phyloP scores from a whole-genome alignment of 2,113 vertebrate genomes.

The Festucalex cinctus region DNA sequence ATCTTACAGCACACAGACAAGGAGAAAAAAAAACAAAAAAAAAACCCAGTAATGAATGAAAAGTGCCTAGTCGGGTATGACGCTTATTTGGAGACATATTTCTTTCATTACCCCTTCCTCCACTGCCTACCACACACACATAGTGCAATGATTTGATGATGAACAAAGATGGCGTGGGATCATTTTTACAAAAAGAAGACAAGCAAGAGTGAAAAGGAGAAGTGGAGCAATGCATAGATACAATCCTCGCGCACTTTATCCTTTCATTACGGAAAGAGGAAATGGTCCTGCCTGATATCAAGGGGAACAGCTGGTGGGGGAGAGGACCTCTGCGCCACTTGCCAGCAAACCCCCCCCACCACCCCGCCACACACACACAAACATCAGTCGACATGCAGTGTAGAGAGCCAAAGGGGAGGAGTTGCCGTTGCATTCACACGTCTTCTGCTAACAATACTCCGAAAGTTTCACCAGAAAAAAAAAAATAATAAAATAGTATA shows the following conservation, averaged over 20 bases:
- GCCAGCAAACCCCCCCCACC: slow-evolving; percentile 12
- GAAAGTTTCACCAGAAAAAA: not conserved
- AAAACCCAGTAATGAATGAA: slow-evolving; percentile 59
- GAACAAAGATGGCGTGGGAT: slow-evolving; percentile 4
- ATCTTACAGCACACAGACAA: not conserved
- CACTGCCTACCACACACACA: not conserved
- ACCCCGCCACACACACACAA: slow-evolving; percentile 5
- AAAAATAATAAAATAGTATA: too few relatives aligned
- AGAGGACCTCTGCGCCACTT: slow-evolving; percentile 28
- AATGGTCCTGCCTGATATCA: slow-evolving; percentile 34
- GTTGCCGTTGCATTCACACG: not conserved
- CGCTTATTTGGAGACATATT: slow-evolving; percentile 45
- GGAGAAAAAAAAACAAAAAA: not conserved
- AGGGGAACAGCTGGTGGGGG: slow-evolving; percentile 45
- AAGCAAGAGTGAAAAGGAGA: not conserved
- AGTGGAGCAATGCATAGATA: not conserved
- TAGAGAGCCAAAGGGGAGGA: slow-evolving; percentile 1
- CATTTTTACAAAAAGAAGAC: not conserved
- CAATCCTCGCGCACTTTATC: slow-evolving; percentile 7
- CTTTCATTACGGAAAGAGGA: slow-evolving; percentile 21
- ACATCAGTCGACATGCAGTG: slow-evolving; percentile 6
- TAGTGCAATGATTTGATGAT: slow-evolving; percentile 23
- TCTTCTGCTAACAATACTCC: not conserved
- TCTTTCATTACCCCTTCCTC: slow-evolving; percentile 44
- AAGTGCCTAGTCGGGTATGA: slow-evolving; percentile 56